Conservation (phyloP, 2,113 vertebrate genomes). For the Plecotus auritus region DNA sequence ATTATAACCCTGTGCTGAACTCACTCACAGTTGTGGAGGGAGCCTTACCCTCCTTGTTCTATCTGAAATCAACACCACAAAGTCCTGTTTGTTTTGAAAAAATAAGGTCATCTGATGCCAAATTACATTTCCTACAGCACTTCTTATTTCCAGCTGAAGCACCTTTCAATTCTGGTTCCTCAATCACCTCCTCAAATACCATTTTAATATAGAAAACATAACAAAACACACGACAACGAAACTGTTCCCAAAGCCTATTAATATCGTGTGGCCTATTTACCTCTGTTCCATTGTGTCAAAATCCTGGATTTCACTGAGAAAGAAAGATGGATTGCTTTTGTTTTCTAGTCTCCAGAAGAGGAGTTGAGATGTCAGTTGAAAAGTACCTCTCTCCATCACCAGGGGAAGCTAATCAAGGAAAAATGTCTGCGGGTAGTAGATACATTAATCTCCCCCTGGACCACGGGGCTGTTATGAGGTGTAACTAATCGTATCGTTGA, state of each 20-base stretch:
- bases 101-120: background rate
- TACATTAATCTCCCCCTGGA: conserved; percentile 38
- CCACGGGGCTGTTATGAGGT: background rate
- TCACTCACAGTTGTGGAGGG: background rate
- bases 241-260: background rate
- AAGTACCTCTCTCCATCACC: conserved; percentile 49
- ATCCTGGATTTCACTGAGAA: conserved; percentile 9
- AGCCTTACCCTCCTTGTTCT: background rate
- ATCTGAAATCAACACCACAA: background rate
- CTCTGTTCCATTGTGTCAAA: background rate
- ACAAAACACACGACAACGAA: background rate
- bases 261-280: background rate
- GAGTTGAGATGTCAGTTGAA: conserved; percentile 26
- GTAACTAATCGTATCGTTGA: background rate
- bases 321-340: conserved; percentile 32
- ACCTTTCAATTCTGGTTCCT: background rate
- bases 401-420: conserved; percentile 43
- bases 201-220: background rate
- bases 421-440: background rate
- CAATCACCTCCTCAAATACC: background rate
- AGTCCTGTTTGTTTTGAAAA: background rate
- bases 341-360: background rate
- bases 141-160: background rate
- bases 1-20: background rate
- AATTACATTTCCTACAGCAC: background rate